Percentiles rank a stretch among this genome's conserved stretches.
Conservation (phyloP, 2,113 vertebrate species). For the Nannospalax galili region DNA sequence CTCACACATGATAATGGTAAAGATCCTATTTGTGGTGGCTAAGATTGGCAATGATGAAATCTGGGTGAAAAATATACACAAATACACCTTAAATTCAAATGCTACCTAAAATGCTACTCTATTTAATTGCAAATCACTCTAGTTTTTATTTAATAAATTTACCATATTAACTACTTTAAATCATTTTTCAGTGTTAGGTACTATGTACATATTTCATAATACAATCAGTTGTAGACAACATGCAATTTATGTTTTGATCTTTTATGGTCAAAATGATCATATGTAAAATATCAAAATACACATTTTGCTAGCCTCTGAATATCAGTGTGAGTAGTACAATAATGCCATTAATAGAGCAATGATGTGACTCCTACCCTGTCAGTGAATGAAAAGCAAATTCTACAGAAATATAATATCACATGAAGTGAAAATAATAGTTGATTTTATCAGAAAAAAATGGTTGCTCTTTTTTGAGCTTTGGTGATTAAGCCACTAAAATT, state of each 20-base stretch:
- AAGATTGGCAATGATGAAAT: background rate
- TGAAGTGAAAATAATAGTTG: background rate
- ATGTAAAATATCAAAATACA: background rate
- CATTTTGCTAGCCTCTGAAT: background rate
- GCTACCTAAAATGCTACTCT: background rate
- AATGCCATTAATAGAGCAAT: background rate
- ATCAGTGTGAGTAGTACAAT: background rate
- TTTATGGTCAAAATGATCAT: no score
- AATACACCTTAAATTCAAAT: background rate
- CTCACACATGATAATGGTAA: background rate
- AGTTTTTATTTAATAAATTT: constrained; percentile 1
- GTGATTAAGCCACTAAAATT: background rate
- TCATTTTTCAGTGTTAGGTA: background rate
- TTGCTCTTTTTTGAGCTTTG: background rate
- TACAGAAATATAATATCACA: background rate
- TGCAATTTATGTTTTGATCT: background rate
- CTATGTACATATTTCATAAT: background rate
- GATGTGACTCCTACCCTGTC: background rate
- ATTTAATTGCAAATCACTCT: background rate
- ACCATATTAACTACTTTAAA: background rate
- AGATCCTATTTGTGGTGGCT: background rate
- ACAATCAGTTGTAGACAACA: background rate
- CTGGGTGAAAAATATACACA: background rate
- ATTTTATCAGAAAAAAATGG: background rate
- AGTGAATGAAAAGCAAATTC: background rate